phyloP scores from a whole-genome alignment of 2,888 invertebrate species.

The Blera fallax region DNA sequence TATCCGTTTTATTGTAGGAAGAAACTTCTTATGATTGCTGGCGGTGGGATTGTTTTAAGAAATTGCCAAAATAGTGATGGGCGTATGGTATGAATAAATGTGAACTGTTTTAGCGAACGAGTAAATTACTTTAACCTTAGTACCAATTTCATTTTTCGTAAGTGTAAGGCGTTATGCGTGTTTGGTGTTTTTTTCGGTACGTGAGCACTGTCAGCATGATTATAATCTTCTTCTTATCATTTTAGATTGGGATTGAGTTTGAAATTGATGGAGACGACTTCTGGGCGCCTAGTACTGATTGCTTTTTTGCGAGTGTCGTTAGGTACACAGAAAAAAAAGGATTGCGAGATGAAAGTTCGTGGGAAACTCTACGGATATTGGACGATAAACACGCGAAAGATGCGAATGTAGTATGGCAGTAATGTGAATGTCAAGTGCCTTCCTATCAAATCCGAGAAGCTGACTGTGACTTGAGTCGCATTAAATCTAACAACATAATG shows the following conservation, averaged over 20 bases:
- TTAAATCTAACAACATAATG: too few relatives aligned
- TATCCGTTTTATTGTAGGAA: not conserved
- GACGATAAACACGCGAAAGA: too few relatives aligned
- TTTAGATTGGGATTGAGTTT: constrained; percentile 26
- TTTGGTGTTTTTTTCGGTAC: constrained; percentile 3
- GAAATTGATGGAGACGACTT: constrained; percentile 29
- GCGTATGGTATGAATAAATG: constrained; percentile 29
- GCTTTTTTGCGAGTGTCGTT: not conserved
- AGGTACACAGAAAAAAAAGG: too few relatives aligned
- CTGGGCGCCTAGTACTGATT: constrained; percentile 29
- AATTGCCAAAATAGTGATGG: constrained; percentile 34
- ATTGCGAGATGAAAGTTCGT: not conserved
- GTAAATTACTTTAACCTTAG: constrained; percentile 18
- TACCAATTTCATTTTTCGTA: constrained; percentile 13
- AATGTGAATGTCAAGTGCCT: too few relatives aligned
- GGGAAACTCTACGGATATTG: not conserved
- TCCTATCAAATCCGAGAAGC: too few relatives aligned
- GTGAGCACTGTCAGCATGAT: constrained; percentile 47
- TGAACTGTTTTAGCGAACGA: constrained; percentile 2
- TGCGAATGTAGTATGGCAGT: too few relatives aligned
- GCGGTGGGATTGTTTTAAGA: constrained; percentile 46
- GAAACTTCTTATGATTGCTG: not conserved
- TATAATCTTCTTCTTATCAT: constrained; percentile 38
- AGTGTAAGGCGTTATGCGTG: not conserved
- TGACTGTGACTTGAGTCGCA: too few relatives aligned